Conservation (phyloP, 2,113 vertebrate genomes). For the Ptilonorhynchus violaceus region DNA sequence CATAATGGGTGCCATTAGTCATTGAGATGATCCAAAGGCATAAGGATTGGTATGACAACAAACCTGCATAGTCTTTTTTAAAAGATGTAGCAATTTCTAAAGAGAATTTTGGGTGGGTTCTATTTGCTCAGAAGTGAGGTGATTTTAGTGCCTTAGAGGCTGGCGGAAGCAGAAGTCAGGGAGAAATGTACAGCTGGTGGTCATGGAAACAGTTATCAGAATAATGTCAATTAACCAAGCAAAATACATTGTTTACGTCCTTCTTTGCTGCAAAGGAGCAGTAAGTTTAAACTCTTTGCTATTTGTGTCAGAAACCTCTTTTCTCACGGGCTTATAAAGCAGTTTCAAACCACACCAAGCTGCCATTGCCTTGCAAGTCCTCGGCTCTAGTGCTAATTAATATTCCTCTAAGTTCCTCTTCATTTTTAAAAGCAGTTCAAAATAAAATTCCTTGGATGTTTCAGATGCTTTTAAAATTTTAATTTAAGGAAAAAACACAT, state of each 20-base stretch:
- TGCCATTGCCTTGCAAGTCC: not conserved
- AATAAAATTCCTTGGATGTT: not conserved
- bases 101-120: not conserved
- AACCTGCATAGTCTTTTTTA: not conserved
- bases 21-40: constrained; percentile 13
- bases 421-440: not conserved
- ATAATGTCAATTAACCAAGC: not conserved
- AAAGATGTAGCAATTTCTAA: not conserved
- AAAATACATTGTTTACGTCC: not conserved
- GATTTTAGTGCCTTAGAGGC: not conserved
- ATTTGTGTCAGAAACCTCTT: not conserved
- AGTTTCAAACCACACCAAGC: not conserved
- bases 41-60: not conserved
- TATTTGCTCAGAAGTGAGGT: not conserved
- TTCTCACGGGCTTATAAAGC: not conserved
- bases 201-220: not conserved
- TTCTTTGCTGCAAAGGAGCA: not conserved
- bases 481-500: not conserved
- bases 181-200: not conserved
- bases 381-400: not conserved
- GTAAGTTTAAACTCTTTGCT: not conserved
- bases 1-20: constrained; percentile 34
- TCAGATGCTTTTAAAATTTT: not conserved
- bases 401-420: not conserved
- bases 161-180: not conserved